phyloP scores from a whole-genome alignment of 2,797 vertebrate species.

The Cottoperca gobio region DNA sequence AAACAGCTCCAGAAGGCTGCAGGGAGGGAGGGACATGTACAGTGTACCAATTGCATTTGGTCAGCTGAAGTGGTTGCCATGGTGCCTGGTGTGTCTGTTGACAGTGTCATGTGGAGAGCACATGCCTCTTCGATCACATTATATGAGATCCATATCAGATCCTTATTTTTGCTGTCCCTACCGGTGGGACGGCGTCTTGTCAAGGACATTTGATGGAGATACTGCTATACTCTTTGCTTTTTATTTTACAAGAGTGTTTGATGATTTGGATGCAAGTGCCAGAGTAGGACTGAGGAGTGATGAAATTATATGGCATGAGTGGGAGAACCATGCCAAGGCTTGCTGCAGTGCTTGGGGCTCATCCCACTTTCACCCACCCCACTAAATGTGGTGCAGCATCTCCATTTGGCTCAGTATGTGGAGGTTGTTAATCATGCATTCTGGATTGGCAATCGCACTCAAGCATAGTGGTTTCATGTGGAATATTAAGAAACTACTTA shows the following conservation, averaged over 20 bases:
- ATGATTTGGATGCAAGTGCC: constrained; percentile 45
- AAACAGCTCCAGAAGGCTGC: constrained; percentile 30
- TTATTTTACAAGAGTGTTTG: constrained; percentile 23
- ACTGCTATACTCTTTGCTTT: background rate
- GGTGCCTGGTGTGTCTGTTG: constrained; percentile 42
- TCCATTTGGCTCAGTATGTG: constrained; percentile 49
- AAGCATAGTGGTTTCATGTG: constrained; percentile 28
- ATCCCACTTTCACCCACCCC: constrained; percentile 57
- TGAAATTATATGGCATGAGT: constrained; percentile 67
- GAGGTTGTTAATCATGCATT: constrained; percentile 59
- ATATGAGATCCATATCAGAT: constrained; percentile 12
- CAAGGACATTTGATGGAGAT: background rate
- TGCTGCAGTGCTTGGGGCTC: constrained; percentile 63
- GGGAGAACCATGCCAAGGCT: constrained; percentile 61
- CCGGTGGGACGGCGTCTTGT: background rate
- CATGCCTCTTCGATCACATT: constrained; percentile 8
- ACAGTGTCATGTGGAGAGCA: constrained; percentile 20
- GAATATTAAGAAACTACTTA: constrained; percentile 42
- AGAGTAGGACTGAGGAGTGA: constrained; percentile 30
- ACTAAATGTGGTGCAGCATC: constrained; percentile 53
- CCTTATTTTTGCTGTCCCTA: background rate
- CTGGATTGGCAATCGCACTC: constrained; percentile 20
- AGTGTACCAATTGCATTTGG: constrained; percentile 41
- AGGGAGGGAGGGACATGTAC: constrained; percentile 18
- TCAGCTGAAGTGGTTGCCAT: constrained; percentile 46